Evolutionary conservation across 2,888 invertebrate genomes (phyloP).

Genomic region (Danaus chrysippus): DNA sequence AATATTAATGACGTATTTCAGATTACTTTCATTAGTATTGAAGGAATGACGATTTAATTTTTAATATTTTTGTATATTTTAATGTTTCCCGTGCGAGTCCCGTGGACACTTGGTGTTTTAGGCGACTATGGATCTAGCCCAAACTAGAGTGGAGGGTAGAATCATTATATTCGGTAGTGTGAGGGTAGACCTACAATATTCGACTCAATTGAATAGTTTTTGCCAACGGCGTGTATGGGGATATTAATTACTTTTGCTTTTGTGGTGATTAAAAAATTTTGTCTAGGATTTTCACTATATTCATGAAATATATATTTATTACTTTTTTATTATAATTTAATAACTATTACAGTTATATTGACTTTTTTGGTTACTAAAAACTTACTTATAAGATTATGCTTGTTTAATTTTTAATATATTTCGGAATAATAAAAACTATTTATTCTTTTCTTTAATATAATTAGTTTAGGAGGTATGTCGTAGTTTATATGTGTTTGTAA

Average conservation of each 20-base stretch:
- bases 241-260: slow-evolving; percentile 8
- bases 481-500: not conserved
- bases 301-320: not conserved
- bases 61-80: too few species aligned
- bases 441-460: too few species aligned
- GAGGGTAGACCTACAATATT: slow-evolving; percentile 27
- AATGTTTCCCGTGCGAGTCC: not conserved
- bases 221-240: slow-evolving; percentile 18
- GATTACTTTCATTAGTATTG: too few species aligned
- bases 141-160: slow-evolving; percentile 28
- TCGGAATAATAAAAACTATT: too few species aligned
- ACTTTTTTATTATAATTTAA: not conserved
- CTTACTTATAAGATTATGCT: too few species aligned
- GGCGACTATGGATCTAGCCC: slow-evolving; percentile 23
- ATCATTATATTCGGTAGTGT: slow-evolving; percentile 31
- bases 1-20: too few species aligned
- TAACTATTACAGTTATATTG: too few species aligned
- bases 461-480: not conserved
- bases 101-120: not conserved
- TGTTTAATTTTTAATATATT: too few species aligned
- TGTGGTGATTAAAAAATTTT: slow-evolving; percentile 7
- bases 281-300: slow-evolving; percentile 1
- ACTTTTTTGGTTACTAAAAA: too few species aligned
- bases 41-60: too few species aligned
- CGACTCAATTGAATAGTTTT: slow-evolving; percentile 27